Percentiles rank a stretch among this genome's conserved stretches.
Conservation (phyloP, 2,797 vertebrate species). For the Knipowitschia caucasica region DNA sequence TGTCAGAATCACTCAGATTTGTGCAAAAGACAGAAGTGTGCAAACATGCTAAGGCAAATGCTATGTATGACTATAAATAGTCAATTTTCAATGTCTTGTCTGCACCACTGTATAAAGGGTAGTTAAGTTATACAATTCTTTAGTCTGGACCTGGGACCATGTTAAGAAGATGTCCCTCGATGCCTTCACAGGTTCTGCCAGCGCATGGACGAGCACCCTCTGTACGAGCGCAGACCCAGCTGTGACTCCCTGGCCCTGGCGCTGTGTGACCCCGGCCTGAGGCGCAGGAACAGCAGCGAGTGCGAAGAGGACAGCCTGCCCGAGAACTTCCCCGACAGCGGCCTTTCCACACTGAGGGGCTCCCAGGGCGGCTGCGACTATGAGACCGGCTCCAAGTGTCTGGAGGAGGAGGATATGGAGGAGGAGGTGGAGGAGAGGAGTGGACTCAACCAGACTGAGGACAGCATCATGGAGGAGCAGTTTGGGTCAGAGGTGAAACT, state of each 20-base stretch:
- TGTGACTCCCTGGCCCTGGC: conserved; percentile 79
- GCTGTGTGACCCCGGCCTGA: conserved; percentile 90
- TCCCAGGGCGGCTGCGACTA: conserved; percentile 85
- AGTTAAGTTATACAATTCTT: too few relatives aligned
- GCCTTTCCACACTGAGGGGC: conserved; percentile 88
- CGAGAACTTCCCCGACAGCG: conserved; percentile 89
- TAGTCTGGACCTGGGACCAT: too few relatives aligned
- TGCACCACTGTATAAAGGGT: too few relatives aligned
- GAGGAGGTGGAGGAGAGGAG: conserved; percentile 54
- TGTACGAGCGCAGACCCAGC: conserved; percentile 49
- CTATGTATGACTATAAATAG: too few relatives aligned
- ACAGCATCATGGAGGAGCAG: conserved; percentile 73
- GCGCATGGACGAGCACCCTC: conserved; percentile 77
- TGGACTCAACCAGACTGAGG: conserved; percentile 50
- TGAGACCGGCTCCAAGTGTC: conserved; percentile 80
- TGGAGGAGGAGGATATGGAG: conserved; percentile 66
- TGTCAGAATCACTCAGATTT: too few relatives aligned
- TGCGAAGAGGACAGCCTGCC: conserved; percentile 89
- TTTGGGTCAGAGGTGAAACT: conserved; percentile 85
- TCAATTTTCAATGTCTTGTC: too few relatives aligned
- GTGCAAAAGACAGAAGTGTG: too few relatives aligned
- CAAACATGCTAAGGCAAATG: too few relatives aligned
- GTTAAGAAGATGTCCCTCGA: not conserved
- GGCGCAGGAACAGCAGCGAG: conserved; percentile 81
- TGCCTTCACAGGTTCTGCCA: conserved; percentile 72